phyloP scores from a whole-genome alignment of 2,113 vertebrate species.

The Anser brachyrhynchus region DNA sequence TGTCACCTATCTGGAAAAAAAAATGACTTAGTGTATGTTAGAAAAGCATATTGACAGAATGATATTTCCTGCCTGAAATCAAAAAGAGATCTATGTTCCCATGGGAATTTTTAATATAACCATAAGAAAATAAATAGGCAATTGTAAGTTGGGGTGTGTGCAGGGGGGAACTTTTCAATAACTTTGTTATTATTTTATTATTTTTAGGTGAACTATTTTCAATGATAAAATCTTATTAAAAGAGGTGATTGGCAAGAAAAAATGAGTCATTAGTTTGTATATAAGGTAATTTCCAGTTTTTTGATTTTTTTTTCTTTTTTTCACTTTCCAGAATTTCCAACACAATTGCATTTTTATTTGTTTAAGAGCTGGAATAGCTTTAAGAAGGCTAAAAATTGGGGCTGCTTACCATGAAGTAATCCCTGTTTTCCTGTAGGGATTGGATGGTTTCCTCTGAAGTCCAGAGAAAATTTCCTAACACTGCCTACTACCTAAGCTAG shows the following conservation, averaged over 20 bases:
- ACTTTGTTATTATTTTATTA: constrained; percentile 20
- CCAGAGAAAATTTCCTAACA: neutral
- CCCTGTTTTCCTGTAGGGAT: neutral
- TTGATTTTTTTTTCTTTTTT: neutral
- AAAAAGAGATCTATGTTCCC: constrained; percentile 52
- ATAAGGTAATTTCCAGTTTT: neutral
- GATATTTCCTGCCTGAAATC: constrained; percentile 69
- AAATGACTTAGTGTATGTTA: constrained; percentile 42
- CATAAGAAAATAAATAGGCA: constrained; percentile 65
- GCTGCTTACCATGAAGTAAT: neutral
- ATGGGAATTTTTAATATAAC: constrained; percentile 46
- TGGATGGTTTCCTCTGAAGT: neutral
- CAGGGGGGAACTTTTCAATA: neutral
- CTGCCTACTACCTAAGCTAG: neutral
- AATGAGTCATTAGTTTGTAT: neutral
- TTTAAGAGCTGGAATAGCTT: neutral
- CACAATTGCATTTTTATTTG: constrained; percentile 23
- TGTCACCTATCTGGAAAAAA: constrained; percentile 52
- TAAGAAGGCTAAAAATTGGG: neutral
- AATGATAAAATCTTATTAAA: constrained; percentile 33
- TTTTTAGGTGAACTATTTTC: constrained; percentile 20
- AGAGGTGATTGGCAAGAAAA: constrained; percentile 29
- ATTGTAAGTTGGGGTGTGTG: constrained; percentile 2
- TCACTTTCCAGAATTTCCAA: constrained; percentile 11
- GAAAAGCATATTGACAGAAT: constrained; percentile 59